Conservation (phyloP, 2,113 vertebrate genomes). For the Nanorana parkeri region DNA sequence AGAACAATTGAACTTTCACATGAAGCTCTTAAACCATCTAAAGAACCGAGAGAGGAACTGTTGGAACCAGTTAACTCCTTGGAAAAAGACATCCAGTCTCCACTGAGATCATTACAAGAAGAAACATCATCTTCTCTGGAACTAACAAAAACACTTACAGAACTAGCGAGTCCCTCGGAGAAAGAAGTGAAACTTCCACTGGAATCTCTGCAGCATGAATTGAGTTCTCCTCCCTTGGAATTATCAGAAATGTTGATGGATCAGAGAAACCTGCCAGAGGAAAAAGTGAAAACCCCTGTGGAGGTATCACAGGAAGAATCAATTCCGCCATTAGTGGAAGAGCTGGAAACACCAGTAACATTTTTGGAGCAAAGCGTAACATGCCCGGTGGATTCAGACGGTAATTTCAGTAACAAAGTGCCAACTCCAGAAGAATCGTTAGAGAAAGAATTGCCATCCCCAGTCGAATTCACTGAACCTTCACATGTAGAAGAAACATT, state of each 20-base stretch:
- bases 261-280: background rate
- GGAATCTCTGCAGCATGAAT: background rate
- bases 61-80: background rate
- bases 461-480: background rate
- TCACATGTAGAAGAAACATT: background rate
- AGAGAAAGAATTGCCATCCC: background rate
- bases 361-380: background rate
- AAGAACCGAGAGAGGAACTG: background rate
- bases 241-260: background rate
- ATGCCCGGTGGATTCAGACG: background rate
- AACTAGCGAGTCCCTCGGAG: background rate
- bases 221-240: no score
- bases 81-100: background rate
- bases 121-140: background rate
- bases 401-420: background rate
- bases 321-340: background rate
- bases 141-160: background rate
- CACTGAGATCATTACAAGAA: background rate
- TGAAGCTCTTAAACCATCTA: background rate
- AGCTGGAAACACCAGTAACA: background rate
- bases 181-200: background rate
- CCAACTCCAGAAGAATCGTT: background rate
- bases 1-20: background rate
- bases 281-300: background rate
- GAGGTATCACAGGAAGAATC: background rate